Percentiles rank a stretch among this genome's conserved stretches.
phyloP scores from a whole-genome alignment of 2,797 vertebrate species.

The Pampus argenteus region DNA sequence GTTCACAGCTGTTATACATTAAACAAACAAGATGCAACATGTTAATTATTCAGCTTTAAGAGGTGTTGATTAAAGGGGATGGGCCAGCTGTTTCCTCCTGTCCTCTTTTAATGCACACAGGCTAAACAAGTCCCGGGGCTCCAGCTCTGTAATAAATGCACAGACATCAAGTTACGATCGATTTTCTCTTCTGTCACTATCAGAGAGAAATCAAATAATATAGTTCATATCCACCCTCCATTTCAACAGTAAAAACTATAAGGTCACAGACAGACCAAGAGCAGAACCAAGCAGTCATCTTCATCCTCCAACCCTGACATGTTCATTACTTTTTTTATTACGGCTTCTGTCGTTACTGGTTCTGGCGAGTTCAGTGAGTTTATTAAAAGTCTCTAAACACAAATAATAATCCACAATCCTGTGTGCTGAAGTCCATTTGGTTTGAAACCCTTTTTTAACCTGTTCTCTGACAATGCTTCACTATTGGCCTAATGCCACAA shows the following conservation, averaged over 20 bases:
- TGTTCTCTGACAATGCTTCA: neutral
- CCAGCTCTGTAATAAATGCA: neutral
- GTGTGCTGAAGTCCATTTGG: neutral
- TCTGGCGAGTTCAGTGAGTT: slow-evolving; percentile 1
- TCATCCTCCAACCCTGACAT: slow-evolving; percentile 47
- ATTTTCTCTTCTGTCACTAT: too few relatives aligned
- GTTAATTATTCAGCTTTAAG: neutral
- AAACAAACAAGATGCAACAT: neutral
- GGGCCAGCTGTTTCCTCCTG: neutral
- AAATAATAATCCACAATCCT: neutral
- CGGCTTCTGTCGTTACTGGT: too few relatives aligned
- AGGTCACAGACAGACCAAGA: too few relatives aligned
- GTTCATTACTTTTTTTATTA: slow-evolving; percentile 18
- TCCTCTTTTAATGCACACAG: neutral
- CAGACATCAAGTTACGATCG: neutral
- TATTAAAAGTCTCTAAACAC: neutral
- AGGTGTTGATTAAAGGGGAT: neutral
- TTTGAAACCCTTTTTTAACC: neutral
- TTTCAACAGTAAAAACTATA: too few relatives aligned
- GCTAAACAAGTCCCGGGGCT: too few relatives aligned
- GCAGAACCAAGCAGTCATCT: slow-evolving; percentile 9
- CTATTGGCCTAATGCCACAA: neutral
- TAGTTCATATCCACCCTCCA: too few relatives aligned
- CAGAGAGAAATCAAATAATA: too few relatives aligned
- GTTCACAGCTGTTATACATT: neutral